Percentiles rank a stretch among this genome's conserved stretches.
Evolutionary conservation across 2,113 vertebrate species (phyloP).

Genomic region (Anthoscopus minutus): DNA sequence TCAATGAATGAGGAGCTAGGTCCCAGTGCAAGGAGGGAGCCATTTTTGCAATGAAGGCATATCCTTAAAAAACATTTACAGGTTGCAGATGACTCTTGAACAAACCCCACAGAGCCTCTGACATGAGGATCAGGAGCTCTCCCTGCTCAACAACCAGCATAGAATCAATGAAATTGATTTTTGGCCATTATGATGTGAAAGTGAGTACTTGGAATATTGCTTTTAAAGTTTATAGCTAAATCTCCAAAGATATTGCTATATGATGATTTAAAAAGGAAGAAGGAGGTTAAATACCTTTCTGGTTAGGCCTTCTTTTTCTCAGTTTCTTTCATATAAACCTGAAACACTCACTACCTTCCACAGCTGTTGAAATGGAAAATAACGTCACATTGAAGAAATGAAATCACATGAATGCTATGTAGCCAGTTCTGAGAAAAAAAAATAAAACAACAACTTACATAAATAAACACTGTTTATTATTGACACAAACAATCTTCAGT

Average conservation of each 20-base stretch:
- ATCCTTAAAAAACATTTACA: neutral
- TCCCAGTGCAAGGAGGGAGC: neutral
- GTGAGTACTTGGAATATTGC: neutral
- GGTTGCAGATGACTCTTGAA: neutral
- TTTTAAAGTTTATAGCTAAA: conserved; percentile 16
- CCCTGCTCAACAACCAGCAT: neutral
- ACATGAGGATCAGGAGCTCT: neutral
- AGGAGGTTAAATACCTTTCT: neutral
- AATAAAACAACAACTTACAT: neutral
- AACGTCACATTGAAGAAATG: neutral
- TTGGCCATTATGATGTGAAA: conserved; percentile 18
- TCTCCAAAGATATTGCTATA: neutral
- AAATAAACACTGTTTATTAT: neutral
- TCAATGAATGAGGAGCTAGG: rapidly evolving
- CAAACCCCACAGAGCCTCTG: neutral
- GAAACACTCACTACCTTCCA: neutral
- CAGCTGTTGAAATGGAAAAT: neutral
- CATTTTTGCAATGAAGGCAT: neutral
- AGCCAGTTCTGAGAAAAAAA: neutral
- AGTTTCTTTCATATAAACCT: neutral
- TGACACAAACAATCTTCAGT: neutral
- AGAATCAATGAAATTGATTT: conserved; percentile 31
- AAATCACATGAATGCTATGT: neutral
- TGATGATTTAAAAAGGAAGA: neutral
- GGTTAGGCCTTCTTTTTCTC: neutral